phyloP scores from a whole-genome alignment of 2,113 vertebrate genomes.

The Myotis lucifugus region DNA sequence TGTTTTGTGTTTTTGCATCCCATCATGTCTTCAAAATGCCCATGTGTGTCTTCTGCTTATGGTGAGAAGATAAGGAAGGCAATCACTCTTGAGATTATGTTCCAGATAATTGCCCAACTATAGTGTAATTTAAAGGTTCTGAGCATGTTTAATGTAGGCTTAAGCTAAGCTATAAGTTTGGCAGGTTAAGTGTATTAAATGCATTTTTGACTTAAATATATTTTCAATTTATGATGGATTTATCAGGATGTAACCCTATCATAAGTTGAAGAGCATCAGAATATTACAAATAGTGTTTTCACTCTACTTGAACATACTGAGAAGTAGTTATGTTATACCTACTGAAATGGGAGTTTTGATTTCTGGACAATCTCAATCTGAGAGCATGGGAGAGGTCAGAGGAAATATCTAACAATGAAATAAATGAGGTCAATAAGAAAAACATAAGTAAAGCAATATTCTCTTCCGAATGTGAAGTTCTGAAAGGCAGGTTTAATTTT shows the following conservation, averaged over 20 bases:
- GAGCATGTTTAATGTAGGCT: no score
- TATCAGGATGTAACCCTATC: not conserved
- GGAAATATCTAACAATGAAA: slow-evolving; percentile 45
- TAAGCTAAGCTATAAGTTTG: no score
- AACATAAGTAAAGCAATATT: not conserved
- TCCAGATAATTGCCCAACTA: not conserved
- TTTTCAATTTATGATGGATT: not conserved
- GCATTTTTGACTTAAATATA: not conserved
- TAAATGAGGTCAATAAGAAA: not conserved
- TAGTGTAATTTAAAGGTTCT: no score
- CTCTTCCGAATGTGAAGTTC: not conserved
- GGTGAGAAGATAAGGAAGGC: not conserved
- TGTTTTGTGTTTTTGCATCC: not conserved
- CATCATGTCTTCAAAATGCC: not conserved
- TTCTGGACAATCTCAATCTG: slow-evolving; percentile 9
- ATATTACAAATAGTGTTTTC: not conserved
- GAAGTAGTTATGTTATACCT: not conserved
- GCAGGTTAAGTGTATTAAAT: no score
- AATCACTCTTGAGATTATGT: not conserved
- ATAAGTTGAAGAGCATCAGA: not conserved
- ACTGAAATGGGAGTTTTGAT: not conserved
- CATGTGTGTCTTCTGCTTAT: not conserved
- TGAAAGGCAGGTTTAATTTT: not conserved
- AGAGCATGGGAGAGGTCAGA: slow-evolving; percentile 1
- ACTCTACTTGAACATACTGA: slow-evolving; percentile 13